Base-by-base conservation (phyloP, 2,797 vertebrate genomes). In the Coregonus ussuriensis region DNA sequence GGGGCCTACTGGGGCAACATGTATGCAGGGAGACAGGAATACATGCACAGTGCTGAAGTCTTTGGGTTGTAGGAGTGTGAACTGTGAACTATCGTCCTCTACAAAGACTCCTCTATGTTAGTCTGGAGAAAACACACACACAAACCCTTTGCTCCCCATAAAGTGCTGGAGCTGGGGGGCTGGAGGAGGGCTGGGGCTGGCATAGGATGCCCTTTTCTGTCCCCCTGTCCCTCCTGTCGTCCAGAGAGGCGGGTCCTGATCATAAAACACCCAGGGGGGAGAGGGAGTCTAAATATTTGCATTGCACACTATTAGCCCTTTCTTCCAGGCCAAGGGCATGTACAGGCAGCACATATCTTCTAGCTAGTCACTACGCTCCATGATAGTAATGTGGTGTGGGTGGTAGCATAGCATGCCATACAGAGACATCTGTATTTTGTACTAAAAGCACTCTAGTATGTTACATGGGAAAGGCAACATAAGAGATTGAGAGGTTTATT, bases 81-180 rank as follows among this genome's bases (percentile, higher is more conserved):
- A 71, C 37, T 53, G 51, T 72, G 56, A 62, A 71, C 37, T 53
- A 37, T 70, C 7, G 11, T 63, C 63, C 35, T 54, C 75, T 47
- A 86, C 85, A 83, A 83, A 83, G 76, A 77, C 7, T 47, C 73
- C 80, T 75, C 56, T 79, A 76, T 85, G 75, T 53, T 63, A 21
- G 21, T 63, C 59, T 13, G 59, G 59, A 11, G 59, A 63, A 25
- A 63, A 63, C 21, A 25, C n/a, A 63, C 59, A 63, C 59, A 25
- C 52, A 6, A 78, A 4, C 29, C 54, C n/a, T 31, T 15, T 71
- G 81, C 69, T 74, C 54, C 65, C 14, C 65, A 65, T n/a, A 73
- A 68, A 65, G 37, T 72, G 41, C 51, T 33, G 35, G 70, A 68
- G 66, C 66, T 68, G 31, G 66, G 41, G 2, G 41, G 41, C 41